These are phyloP conservation scores for Druceiella hillmani DNA, from an alignment of 2,888 invertebrate genomes.

Conservation along the genomic window DNA sequence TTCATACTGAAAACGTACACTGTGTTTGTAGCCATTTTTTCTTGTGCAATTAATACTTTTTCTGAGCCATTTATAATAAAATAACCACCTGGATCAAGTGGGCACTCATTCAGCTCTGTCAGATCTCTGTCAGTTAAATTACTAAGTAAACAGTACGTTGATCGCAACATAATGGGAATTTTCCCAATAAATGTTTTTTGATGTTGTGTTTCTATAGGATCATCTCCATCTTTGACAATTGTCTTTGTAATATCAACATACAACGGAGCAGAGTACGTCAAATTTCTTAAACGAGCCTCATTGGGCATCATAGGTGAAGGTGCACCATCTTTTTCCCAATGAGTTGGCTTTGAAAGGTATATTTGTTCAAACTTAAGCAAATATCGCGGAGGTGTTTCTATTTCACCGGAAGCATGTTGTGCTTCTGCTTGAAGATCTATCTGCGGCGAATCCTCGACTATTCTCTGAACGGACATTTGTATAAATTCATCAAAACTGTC, in stretches of 20 bases:
- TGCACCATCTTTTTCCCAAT: conserved; percentile 99
- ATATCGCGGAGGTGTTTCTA: conserved; percentile 88
- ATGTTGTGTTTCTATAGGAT: conserved; percentile 78
- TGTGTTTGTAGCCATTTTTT: conserved; percentile 99
- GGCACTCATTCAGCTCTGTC: conserved; percentile 98
- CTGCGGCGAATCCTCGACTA: conserved; percentile 98
- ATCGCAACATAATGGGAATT: conserved; percentile 98
- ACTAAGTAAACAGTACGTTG: conserved; percentile 92
- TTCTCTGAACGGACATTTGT: conserved; percentile 99
- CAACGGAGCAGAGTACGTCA: conserved; percentile 96
- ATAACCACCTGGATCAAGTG: conserved; percentile 98
- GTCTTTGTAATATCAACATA: conserved; percentile 99
- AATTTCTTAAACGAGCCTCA: conserved; percentile 93
- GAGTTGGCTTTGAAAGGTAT: conserved; percentile 97
- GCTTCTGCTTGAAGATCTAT: conserved; percentile 98
- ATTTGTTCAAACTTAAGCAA: conserved; percentile 97
- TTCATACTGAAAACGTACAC: conserved; percentile 99
- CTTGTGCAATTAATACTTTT: conserved; percentile 97
- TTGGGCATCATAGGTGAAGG: conserved; percentile 99
- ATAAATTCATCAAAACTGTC: conserved; percentile 99
- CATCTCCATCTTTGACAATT: conserved; percentile 84
- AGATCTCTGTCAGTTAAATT: conserved; percentile 98
- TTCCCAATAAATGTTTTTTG: conserved; percentile 77
- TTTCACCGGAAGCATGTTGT: conserved; percentile 90
- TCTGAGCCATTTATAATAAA: conserved; percentile 99